Conservation (phyloP, 2,888 invertebrate species). For the Malacosoma neustria region DNA sequence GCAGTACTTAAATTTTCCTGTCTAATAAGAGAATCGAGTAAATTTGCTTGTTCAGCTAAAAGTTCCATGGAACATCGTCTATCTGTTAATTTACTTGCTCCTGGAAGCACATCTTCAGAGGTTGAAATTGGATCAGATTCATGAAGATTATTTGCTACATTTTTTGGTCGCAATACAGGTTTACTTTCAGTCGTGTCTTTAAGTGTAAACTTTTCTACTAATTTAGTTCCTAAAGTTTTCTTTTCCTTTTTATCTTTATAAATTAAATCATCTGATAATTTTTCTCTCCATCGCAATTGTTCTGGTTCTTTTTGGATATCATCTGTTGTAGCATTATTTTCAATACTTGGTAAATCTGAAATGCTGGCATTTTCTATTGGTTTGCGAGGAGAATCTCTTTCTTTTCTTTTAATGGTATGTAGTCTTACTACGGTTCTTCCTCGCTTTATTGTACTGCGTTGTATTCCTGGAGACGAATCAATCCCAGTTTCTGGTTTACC, state of each 20-base stretch:
- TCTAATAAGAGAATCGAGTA: conserved; percentile 68
- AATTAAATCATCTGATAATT: conserved; percentile 74
- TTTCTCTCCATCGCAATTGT: conserved; percentile 74
- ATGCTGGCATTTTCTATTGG: conserved; percentile 20
- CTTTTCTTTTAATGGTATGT: conserved; percentile 76
- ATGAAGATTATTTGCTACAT: background rate
- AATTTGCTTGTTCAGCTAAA: conserved; percentile 70
- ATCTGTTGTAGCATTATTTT: conserved; percentile 9
- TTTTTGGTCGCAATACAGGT: conserved; percentile 1
- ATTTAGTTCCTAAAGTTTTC: conserved; percentile 81
- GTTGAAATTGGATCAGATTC: background rate
- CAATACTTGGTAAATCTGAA: conserved; percentile 9
- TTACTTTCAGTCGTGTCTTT: conserved; percentile 67
- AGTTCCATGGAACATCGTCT: conserved; percentile 74
- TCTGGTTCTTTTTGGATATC: conserved; percentile 15
- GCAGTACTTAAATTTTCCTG: conserved; percentile 67
- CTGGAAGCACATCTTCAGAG: conserved; percentile 9
- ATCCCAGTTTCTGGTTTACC: conserved; percentile 59
- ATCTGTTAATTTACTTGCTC: conserved; percentile 39
- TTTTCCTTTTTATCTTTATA: conserved; percentile 70
- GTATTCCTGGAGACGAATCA: conserved; percentile 49
- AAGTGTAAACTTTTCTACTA: conserved; percentile 84
- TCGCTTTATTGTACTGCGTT: conserved; percentile 78
- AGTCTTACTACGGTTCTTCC: conserved; percentile 84
- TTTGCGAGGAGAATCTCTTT: conserved; percentile 62